A percentile compares a stretch with the other conserved stretches of the same genome.
Conservation (phyloP, 2,888 invertebrate genomes). For the Thymelicus sylvestris region DNA sequence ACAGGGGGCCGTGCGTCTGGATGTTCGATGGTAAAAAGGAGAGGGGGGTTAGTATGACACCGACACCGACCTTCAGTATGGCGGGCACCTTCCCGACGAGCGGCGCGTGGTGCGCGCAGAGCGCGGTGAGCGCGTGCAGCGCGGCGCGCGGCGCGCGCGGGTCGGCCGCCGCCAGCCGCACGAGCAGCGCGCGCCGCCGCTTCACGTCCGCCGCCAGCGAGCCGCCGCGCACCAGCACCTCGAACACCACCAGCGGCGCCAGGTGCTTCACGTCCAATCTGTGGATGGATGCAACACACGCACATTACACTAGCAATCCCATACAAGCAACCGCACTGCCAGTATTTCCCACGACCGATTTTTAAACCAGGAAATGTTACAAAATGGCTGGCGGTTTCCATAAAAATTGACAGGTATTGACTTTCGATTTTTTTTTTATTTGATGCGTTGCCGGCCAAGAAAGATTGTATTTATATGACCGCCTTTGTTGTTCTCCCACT, state of each 20-base stretch:
- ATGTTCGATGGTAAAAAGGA: too few species aligned
- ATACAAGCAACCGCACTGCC: too few species aligned
- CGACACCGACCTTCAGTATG: conserved; percentile 75
- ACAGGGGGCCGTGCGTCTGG: too few species aligned
- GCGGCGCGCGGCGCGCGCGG: conserved; percentile 95
- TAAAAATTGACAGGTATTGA: too few species aligned
- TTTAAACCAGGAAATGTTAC: too few species aligned
- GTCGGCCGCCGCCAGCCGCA: conserved; percentile 92
- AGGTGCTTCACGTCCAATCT: conserved; percentile 96
- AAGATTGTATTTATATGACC: too few species aligned
- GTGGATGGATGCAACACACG: conserved; percentile 50
- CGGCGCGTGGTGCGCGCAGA: conserved; percentile 91
- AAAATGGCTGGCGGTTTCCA: too few species aligned
- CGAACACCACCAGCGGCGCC: conserved; percentile 96
- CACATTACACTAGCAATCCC: conserved; percentile 72
- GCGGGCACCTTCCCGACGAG: conserved; percentile 95
- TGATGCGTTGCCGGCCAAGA: too few species aligned
- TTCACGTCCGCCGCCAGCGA: conserved; percentile 88
- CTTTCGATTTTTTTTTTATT: too few species aligned
- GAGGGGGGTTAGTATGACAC: too few species aligned
- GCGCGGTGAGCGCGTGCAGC: conserved; percentile 97
- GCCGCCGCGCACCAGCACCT: conserved; percentile 91
- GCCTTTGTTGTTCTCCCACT: too few species aligned
- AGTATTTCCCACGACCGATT: too few species aligned
- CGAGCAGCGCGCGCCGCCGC: conserved; percentile 90